Percentiles rank a stretch among this genome's conserved stretches.
These are phyloP conservation scores for Anticlea derivata DNA, from an alignment of 2,888 invertebrate species.

Conservation along the genomic window DNA sequence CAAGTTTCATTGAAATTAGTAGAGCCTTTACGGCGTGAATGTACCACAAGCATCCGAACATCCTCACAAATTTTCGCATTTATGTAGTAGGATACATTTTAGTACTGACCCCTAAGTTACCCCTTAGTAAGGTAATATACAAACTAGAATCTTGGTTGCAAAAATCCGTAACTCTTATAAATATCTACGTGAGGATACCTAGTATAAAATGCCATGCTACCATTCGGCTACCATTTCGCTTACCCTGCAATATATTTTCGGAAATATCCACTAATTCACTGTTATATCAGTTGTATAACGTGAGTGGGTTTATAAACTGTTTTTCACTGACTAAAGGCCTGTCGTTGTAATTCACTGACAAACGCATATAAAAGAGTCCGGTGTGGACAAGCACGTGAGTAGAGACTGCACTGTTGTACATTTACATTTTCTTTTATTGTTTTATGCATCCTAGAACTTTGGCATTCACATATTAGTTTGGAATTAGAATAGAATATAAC, in stretches of 20 bases:
- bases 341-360: conserved; percentile 82
- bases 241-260: not conserved
- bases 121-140: too few relatives aligned
- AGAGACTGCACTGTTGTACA: conserved; percentile 39
- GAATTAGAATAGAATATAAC: too few relatives aligned
- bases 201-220: not conserved
- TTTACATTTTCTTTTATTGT: not conserved
- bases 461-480: too few relatives aligned
- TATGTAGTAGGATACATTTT: too few relatives aligned
- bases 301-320: conserved; percentile 59
- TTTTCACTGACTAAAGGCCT: conserved; percentile 68
- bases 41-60: too few relatives aligned
- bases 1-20: too few relatives aligned
- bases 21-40: too few relatives aligned
- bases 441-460: too few relatives aligned
- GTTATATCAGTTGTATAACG: conserved; percentile 40
- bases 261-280: conserved; percentile 19
- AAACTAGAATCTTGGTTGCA: not conserved
- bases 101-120: too few relatives aligned
- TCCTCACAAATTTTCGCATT: too few relatives aligned
- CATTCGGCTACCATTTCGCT: conserved; percentile 4
- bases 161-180: too few relatives aligned
- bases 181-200: too few relatives aligned
- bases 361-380: conserved; percentile 80
- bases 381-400: conserved; percentile 49